A percentile compares a stretch with the other conserved stretches of the same genome.
Evolutionary conservation across 2,113 vertebrate species (phyloP).

Genomic region (Eublepharis macularius): DNA sequence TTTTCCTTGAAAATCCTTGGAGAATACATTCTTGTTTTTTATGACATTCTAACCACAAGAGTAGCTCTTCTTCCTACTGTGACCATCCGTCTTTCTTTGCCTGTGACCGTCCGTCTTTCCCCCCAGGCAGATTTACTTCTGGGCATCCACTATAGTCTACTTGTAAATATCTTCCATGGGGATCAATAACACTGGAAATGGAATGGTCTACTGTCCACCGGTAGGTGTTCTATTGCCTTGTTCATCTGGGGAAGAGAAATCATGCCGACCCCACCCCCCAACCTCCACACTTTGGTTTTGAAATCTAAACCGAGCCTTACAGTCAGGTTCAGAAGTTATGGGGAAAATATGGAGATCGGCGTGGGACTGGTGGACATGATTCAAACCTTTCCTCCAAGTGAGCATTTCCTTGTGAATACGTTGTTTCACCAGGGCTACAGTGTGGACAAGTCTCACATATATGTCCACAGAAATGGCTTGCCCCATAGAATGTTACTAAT

Average conservation of each 20-base stretch:
- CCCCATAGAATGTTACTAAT: background rate
- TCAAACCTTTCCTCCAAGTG: no score
- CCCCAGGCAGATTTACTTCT: background rate
- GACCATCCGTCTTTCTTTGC: rapidly evolving
- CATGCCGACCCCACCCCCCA: no score
- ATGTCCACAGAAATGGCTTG: background rate
- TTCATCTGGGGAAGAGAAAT: no score
- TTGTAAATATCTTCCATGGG: background rate
- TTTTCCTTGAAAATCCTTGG: background rate
- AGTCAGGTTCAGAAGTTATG: no score
- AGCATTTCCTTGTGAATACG: no score
- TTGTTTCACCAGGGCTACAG: background rate
- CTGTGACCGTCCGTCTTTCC: rapidly evolving
- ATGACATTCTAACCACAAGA: background rate
- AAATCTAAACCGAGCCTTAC: no score
- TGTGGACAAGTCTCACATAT: background rate
- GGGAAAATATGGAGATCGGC: no score
- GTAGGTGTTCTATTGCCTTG: background rate
- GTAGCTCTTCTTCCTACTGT: background rate
- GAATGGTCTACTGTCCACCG: background rate
- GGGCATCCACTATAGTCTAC: background rate
- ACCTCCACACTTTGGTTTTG: no score
- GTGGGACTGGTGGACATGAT: no score
- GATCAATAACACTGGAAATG: background rate
- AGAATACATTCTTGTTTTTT: no score